Evolutionary conservation across 2,797 vertebrate genomes (phyloP).

Genomic region (Ataeniobius toweri): DNA sequence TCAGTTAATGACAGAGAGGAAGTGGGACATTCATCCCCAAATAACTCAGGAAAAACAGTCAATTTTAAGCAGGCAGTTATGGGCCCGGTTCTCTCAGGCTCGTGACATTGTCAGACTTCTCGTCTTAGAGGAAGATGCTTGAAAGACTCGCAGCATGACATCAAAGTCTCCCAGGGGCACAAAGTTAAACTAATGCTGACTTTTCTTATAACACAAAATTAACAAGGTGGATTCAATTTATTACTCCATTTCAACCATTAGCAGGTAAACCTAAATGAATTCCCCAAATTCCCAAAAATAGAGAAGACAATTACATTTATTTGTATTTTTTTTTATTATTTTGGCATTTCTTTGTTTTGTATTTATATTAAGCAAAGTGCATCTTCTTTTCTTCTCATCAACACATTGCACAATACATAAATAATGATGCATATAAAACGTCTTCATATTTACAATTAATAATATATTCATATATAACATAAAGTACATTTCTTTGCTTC

Average conservation of each 20-base stretch:
- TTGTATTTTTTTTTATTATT: slow-evolving; percentile 84
- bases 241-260: slow-evolving; percentile 15
- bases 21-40: slow-evolving; percentile 60
- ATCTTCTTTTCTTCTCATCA: slow-evolving; percentile 96
- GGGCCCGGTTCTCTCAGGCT: slow-evolving; percentile 35
- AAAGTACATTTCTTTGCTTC: slow-evolving; percentile 96
- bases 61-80: slow-evolving; percentile 44
- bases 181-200: slow-evolving; percentile 29
- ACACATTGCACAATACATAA: slow-evolving; percentile 99
- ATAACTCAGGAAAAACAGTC: slow-evolving; percentile 62
- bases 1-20: slow-evolving; percentile 70
- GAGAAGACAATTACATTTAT: slow-evolving; percentile 65
- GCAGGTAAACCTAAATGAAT: slow-evolving; percentile 7
- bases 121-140: slow-evolving; percentile 51
- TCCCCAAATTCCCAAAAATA: background rate
- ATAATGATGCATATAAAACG: slow-evolving; percentile 99
- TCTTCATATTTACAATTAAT: slow-evolving; percentile 99
- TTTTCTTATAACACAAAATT: slow-evolving; percentile 33
- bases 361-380: slow-evolving; percentile 99
- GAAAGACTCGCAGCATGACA: slow-evolving; percentile 35
- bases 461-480: slow-evolving; percentile 99
- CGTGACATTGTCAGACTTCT: slow-evolving; percentile 52
- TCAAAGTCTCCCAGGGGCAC: slow-evolving; percentile 36
- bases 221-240: slow-evolving; percentile 4
- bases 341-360: slow-evolving; percentile 98